Evolutionary conservation across 2,888 invertebrate genomes (phyloP).

Genomic region (Dolichopus griseipennis): DNA sequence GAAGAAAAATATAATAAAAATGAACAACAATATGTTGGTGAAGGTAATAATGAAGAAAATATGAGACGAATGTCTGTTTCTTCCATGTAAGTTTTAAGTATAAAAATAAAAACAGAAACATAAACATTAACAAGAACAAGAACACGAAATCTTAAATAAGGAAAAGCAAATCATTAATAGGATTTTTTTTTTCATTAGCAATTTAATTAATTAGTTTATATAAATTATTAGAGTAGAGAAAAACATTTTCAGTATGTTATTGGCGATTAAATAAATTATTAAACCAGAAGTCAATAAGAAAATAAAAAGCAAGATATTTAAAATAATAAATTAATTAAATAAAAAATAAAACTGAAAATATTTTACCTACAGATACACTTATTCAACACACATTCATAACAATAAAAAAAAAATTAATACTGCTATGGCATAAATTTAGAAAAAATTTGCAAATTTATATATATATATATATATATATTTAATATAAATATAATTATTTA

Average conservation of each 20-base stretch:
- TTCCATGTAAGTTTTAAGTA: slow-evolving; percentile 27
- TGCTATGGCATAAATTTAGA: slow-evolving; percentile 1
- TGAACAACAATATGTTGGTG: slow-evolving; percentile 26
- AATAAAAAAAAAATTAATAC: neutral
- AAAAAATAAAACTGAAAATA: neutral
- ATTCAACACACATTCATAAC: neutral
- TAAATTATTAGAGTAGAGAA: too few species aligned
- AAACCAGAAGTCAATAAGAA: neutral
- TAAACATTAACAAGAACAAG: neutral
- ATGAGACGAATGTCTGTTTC: slow-evolving; percentile 26
- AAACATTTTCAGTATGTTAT: too few species aligned
- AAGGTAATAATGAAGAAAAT: slow-evolving; percentile 28
- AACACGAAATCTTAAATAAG: neutral
- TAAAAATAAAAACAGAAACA: too few species aligned
- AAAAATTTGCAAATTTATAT: neutral
- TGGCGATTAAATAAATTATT: slow-evolving; percentile 4
- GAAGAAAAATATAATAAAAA: slow-evolving; percentile 13
- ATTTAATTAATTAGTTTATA: too few species aligned
- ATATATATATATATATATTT: too few species aligned
- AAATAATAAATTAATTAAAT: neutral
- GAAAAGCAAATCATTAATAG: neutral
- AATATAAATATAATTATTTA: too few species aligned
- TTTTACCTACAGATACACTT: neutral
- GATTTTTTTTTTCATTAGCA: too few species aligned
- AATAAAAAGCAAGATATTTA: neutral